These are phyloP conservation scores for Poecilia latipinna DNA, from an alignment of 2,113 vertebrate species.

Conservation along the genomic window DNA sequence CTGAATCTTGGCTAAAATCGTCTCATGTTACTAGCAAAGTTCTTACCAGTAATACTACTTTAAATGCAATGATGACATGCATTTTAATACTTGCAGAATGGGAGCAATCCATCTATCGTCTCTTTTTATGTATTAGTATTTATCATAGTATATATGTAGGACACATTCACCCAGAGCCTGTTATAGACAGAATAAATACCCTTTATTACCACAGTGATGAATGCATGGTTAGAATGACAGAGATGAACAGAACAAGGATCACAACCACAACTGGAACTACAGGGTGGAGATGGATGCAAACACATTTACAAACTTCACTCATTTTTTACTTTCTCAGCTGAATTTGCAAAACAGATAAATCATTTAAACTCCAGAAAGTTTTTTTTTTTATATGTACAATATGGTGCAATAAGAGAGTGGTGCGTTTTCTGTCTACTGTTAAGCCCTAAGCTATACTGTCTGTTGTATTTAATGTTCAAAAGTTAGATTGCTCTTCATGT, in stretches of 20 bases:
- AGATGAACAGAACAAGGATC: slow-evolving; percentile 22
- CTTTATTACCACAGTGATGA: slow-evolving; percentile 60
- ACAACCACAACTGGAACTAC: slow-evolving; percentile 25
- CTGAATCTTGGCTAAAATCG: neutral
- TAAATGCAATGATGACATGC: too few species aligned
- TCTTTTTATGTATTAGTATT: too few species aligned
- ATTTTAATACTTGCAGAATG: too few species aligned
- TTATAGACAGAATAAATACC: slow-evolving; percentile 60
- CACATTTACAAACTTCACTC: slow-evolving; percentile 18
- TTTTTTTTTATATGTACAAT: slow-evolving; percentile 27
- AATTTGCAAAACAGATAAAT: slow-evolving; percentile 27
- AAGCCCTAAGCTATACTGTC: neutral
- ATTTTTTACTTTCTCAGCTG: neutral
- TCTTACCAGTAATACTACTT: too few species aligned
- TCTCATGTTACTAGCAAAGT: too few species aligned
- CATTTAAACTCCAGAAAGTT: slow-evolving; percentile 4
- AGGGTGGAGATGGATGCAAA: slow-evolving; percentile 22
- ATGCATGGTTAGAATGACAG: slow-evolving; percentile 41
- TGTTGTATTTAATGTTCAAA: slow-evolving; percentile 9
- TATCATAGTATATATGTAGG: neutral
- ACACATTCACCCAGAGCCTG: slow-evolving; percentile 22
- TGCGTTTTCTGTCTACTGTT: neutral
- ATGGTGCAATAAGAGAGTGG: slow-evolving; percentile 16
- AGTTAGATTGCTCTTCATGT: slow-evolving; percentile 16
- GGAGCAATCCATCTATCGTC: too few species aligned